Conservation (phyloP, 2,888 invertebrate species). For the Copidosoma aretas region DNA sequence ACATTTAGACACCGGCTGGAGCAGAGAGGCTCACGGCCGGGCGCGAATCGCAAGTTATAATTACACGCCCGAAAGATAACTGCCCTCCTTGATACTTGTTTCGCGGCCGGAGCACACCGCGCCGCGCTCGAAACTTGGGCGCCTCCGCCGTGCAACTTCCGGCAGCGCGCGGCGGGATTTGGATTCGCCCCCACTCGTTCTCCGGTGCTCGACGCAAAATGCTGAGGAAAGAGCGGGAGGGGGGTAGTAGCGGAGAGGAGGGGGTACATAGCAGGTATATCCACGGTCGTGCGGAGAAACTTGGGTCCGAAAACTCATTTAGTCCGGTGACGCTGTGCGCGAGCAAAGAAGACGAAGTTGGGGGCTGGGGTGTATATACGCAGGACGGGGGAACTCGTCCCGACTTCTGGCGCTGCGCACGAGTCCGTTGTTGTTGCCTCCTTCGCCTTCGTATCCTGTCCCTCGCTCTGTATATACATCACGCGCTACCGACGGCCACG, state of each 20-base stretch:
- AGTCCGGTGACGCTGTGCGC: constrained; percentile 11
- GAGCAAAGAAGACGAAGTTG: neutral
- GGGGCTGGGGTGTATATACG: neutral
- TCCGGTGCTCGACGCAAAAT: constrained; percentile 27
- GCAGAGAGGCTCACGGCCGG: no score
- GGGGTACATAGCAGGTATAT: no score
- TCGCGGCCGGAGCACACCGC: constrained; percentile 11
- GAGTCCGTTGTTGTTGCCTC: neutral
- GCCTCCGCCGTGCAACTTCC: no score
- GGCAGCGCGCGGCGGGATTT: no score
- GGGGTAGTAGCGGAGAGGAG: no score
- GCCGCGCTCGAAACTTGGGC: no score
- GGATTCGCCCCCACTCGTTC: constrained; percentile 10
- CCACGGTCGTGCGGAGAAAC: no score
- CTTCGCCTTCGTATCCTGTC: neutral
- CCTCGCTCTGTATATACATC: neutral
- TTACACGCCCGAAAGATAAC: constrained; percentile 50
- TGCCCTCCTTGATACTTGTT: constrained; percentile 38
- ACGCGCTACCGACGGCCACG: neutral
- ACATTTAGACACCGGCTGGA: no score
- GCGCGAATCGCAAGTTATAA: constrained; percentile 49
- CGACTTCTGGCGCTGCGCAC: constrained; percentile 2
- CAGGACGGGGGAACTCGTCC: neutral
- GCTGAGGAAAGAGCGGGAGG: constrained; percentile 17
- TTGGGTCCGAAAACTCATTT: constrained; percentile 35